Percentiles rank a stretch among this genome's conserved stretches.
Evolutionary conservation across 35 echinoderm and acorn worm genomes (phyloP).

Genomic region (Apostichopus parvimensis): DNA sequence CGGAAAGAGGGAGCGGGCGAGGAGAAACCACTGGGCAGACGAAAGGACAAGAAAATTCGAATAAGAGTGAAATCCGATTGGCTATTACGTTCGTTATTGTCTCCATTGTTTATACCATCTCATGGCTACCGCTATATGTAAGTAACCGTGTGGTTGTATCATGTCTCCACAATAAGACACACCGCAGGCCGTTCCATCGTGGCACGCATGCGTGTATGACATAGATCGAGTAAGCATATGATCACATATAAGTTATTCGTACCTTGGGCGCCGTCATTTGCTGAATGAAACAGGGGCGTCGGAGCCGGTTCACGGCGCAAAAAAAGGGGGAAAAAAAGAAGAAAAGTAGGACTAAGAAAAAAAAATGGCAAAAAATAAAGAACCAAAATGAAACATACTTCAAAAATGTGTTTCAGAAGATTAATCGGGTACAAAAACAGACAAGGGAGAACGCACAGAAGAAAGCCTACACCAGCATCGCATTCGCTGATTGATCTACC

Average conservation of each 20-base stretch:
- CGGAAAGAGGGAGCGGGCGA: not conserved
- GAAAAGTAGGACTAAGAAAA: no score
- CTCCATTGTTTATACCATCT: conserved; percentile 35
- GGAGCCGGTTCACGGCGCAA: not conserved
- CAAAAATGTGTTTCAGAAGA: no score
- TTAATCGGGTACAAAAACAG: no score
- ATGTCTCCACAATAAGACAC: not conserved
- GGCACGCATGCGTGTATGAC: no score
- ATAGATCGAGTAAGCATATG: no score
- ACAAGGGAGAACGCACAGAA: no score
- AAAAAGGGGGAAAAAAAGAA: no score
- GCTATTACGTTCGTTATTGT: conserved; percentile 18
- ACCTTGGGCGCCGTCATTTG: not conserved
- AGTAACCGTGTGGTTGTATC: not conserved
- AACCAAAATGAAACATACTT: no score
- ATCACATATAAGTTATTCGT: no score
- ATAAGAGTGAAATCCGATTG: not conserved
- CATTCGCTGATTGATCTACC: not conserved
- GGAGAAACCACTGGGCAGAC: not conserved
- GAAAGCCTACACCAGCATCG: no score
- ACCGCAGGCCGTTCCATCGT: no score
- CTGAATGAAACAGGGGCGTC: not conserved
- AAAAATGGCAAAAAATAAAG: no score
- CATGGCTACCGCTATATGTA: conserved; percentile 40
- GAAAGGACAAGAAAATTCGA: not conserved